Evolutionary conservation across 2,888 invertebrate genomes (phyloP), one percentile per base, ranked within the genome.

Genomic region (Anaspis maculata): DNA sequence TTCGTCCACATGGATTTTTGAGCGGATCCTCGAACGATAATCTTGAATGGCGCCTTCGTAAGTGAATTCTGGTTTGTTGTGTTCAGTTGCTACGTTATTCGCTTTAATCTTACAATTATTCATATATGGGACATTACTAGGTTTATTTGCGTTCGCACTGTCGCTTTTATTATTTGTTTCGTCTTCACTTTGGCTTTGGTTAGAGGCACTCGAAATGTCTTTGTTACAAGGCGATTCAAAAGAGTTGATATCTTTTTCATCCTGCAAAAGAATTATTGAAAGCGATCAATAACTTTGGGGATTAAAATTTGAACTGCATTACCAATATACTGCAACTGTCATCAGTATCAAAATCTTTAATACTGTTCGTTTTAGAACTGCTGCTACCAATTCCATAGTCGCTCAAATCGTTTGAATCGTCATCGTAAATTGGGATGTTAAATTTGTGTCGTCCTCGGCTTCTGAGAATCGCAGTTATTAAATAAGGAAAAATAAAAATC

Each of bases 41-140:
- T 84, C 83, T 57, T 88, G 83, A 49, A 88, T 88, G 50, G 88
- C 87, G 50, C 85, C 81, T 64, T 89, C 88, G 61, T 87, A 89
- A 0, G 87, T 87, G 63, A 87, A 88, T 61, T n/a, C n/a, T n/a
- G n/a, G n/a, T n/a, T 2, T 79, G 19, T 19, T 19, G 19, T 6
- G 19, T 5, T 19, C 19, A 9, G 19, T 19, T 9, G 19, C 5
- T 19, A 6, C 9, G 19, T 19, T 9, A 9, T 6, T 9, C 19
- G 19, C 9, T n/a, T n/a, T n/a, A n/a, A n/a, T n/a, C n/a, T n/a
- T n/a, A n/a, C n/a, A n/a, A n/a, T n/a, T n/a, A n/a, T n/a, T n/a
- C n/a, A n/a, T n/a, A n/a, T n/a, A n/a, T n/a, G n/a, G n/a, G n/a
- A n/a, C n/a, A n/a, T n/a, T n/a, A n/a, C n/a, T n/a, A n/a, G n/a